Base-by-base conservation (phyloP, 2,888 invertebrate species). In the Mythimna vitellina region DNA sequence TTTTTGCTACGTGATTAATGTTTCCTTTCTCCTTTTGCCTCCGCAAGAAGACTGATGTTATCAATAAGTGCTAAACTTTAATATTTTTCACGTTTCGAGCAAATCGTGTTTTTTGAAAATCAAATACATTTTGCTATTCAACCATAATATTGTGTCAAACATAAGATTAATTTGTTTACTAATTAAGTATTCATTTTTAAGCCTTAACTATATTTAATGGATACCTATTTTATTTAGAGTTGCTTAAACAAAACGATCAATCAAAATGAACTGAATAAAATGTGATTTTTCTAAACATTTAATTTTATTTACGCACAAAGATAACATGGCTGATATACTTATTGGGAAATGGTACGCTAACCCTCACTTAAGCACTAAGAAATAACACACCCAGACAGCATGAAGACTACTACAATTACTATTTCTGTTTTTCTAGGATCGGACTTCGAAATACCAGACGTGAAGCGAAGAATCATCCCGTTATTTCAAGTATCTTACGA, bases 401-500 rank as follows among this genome's bases (percentile, higher is more conserved):
- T 69, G 65, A 66, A 58, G 49, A 58, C 74, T 78, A 86, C 74
- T 87, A 87, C 81, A 87, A 82, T 65, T 72, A 76, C 85, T 70
- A 88, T 90, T 94, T 94, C 89, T 94, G 90, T 95, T 95, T 95
- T 93, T 96, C 94, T 96, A 96, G 95, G 95, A 88, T 79, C 84
- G 89, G 89, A 91, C 89, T 83, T 87, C 76, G 81, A 87, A 85
- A 86, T 83, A 86, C 89, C 89, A 76, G 87, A 86, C 84, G 66
- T 88, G 83, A 87, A 85, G 83, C 85, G 90, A 89, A 90, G 90
- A 88, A 89, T 94, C 79, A 90, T 94, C 87, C 96, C 96, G 73
- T 89, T 96, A 76, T 96, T 96, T 87, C 96, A 96, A 93, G 96
- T 96, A 75, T 91, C 90, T 70, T 96, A 96, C 87, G 96, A 96